Conservation (phyloP, 2,113 vertebrate genomes). For the Albula glossodonta region DNA sequence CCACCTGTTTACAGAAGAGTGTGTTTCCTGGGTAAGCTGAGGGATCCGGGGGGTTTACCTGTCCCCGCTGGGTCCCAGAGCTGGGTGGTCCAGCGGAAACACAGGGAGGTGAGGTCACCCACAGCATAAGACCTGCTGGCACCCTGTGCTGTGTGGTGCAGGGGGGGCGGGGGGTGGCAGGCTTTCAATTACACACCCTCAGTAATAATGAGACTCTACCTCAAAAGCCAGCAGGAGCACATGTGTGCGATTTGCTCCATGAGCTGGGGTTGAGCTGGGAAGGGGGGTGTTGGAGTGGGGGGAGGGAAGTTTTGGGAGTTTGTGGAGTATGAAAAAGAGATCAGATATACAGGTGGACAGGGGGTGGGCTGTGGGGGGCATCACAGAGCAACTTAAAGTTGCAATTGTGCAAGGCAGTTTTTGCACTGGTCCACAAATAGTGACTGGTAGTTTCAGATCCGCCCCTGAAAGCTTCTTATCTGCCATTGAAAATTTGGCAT, state of each 20-base stretch:
- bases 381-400: too few relatives aligned
- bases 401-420: too few relatives aligned
- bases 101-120: neutral
- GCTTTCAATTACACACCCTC: neutral
- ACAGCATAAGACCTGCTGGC: neutral
- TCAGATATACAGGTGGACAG: neutral
- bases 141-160: neutral
- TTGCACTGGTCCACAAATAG: too few relatives aligned
- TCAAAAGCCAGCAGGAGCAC: neutral
- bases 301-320: neutral
- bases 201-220: neutral
- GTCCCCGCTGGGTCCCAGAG: neutral
- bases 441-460: too few relatives aligned
- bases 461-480: too few relatives aligned
- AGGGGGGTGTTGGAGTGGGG: neutral
- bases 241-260: neutral
- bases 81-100: neutral
- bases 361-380: too few relatives aligned
- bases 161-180: neutral
- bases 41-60: neutral
- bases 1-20: neutral
- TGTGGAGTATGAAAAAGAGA: neutral
- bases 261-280: neutral
- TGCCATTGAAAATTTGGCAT: too few relatives aligned
- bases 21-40: neutral